Evolutionary conservation across 2,113 vertebrate species (phyloP), one percentile per base, ranked within the genome.

Genomic region (Colius striatus): DNA sequence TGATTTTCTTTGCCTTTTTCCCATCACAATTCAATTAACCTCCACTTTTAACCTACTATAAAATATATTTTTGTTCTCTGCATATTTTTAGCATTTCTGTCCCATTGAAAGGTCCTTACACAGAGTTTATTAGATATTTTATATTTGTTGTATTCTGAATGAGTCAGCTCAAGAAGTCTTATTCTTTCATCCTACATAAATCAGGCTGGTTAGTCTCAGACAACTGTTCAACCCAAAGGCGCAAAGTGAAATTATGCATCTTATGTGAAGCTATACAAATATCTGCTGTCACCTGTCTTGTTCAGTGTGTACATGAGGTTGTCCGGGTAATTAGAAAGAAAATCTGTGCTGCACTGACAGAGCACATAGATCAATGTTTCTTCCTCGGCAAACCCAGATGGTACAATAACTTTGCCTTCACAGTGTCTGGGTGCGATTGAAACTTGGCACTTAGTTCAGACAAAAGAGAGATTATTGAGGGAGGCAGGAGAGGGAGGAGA

Each of bases 311-410:
- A 53, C 45, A 60, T 60, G 66, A 78, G 57, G 58, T 70, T 94
- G 81, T 54, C 30, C 65, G 78, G 14, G 30, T 83, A 95, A 93
- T 94, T 85, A 85, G 54, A 79, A 93, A 36, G 47, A 85, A 93
- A 96, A 91, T 96, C 92, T 87, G 84, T 65, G 62, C 26, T 57
- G 23, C 36, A n/a, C 50, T 84, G 71, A 68, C 71, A 65, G 20
- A 50, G 38, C n/a, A 89, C 75, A 87, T 34, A 93, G 82, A 94
- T 91, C 81, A 79, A 32, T 73, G 82, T 62, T 95, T 71, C 87
- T 75, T 91, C 82, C 78, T 85, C 66, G 79, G 50, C n/a, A 87
- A 84, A 93, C 66, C 81, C 95, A 93, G 78, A 94, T 94, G 92
- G 78, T 54, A 90, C 90, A 61, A 53, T 47, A 67, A 79, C 94